phyloP scores from a whole-genome alignment of 2,113 vertebrate species.

The Varanus komodoensis region DNA sequence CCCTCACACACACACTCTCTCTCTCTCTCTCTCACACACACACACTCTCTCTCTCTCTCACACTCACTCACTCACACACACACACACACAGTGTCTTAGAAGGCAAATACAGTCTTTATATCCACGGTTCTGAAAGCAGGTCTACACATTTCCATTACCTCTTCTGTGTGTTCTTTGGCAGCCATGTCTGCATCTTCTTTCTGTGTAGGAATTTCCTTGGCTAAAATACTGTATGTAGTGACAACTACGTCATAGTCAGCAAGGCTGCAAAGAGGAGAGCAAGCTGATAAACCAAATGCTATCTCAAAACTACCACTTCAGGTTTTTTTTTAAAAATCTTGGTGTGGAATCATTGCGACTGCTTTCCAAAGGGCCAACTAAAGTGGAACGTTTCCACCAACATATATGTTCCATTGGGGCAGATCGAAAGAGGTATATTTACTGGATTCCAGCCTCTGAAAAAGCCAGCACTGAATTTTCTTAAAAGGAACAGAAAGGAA shows the following conservation, averaged over 20 bases:
- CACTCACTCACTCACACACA: no score
- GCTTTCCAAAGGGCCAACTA: conserved; percentile 19
- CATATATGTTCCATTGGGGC: not conserved
- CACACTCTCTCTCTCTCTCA: no score
- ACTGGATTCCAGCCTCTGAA: not conserved
- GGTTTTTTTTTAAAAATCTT: not conserved
- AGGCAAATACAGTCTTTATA: not conserved
- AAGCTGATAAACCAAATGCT: not conserved
- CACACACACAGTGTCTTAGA: not conserved
- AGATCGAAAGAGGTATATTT: not conserved
- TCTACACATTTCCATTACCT: not conserved
- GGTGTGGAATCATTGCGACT: not conserved
- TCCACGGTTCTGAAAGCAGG: not conserved
- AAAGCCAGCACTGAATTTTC: not conserved
- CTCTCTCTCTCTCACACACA: no score
- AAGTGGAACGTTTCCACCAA: not conserved
- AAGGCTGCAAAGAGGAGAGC: conserved; percentile 77
- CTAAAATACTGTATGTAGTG: conserved; percentile 92
- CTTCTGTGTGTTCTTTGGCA: conserved; percentile 77
- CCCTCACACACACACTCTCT: no score
- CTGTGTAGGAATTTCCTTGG: conserved; percentile 86
- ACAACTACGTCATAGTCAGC: conserved; percentile 90
- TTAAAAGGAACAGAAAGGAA: not conserved
- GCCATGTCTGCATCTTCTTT: conserved; percentile 82
- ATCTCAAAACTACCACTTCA: not conserved